Evolutionary conservation across 2,797 vertebrate species (phyloP).

Genomic region (Rhinogobio ventralis): DNA sequence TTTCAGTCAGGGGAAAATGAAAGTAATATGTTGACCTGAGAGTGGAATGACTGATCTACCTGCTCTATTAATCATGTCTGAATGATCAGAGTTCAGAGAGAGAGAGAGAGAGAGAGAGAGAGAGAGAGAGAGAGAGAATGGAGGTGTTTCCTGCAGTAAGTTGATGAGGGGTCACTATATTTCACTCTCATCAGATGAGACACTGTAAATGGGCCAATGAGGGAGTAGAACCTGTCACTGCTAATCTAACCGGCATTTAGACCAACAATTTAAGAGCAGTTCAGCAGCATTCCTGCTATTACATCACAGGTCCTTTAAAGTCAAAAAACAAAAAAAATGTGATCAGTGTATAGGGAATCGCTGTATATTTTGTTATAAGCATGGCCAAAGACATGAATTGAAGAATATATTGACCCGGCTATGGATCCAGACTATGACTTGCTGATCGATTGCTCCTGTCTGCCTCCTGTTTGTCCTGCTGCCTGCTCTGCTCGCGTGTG

Average conservation of each 20-base stretch:
- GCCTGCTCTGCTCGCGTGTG: too few species aligned
- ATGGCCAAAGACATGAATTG: not conserved
- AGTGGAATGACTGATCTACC: not conserved
- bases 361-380: not conserved
- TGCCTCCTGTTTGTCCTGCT: too few species aligned
- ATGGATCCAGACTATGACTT: not conserved
- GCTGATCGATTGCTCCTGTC: too few species aligned
- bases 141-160: not conserved
- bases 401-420: not conserved
- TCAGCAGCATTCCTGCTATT: constrained; percentile 27
- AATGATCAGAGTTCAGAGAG: constrained; percentile 9
- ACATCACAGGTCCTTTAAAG: constrained; percentile 6
- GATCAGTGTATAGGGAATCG: not conserved
- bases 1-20: constrained; percentile 8
- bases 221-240: constrained; percentile 46
- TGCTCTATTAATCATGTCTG: constrained; percentile 11
- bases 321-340: not conserved
- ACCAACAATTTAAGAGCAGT: constrained; percentile 4
- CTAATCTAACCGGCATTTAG: constrained; percentile 40
- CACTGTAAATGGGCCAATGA: not conserved
- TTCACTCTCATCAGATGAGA: constrained; percentile 8
- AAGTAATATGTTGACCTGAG: constrained; percentile 7
- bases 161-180: constrained; percentile 21
- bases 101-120: not conserved
- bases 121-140: not conserved